Percentiles rank a stretch among this genome's conserved stretches.
phyloP scores from a whole-genome alignment of 2,797 vertebrate genomes.

The Setipinna tenuifilis region DNA sequence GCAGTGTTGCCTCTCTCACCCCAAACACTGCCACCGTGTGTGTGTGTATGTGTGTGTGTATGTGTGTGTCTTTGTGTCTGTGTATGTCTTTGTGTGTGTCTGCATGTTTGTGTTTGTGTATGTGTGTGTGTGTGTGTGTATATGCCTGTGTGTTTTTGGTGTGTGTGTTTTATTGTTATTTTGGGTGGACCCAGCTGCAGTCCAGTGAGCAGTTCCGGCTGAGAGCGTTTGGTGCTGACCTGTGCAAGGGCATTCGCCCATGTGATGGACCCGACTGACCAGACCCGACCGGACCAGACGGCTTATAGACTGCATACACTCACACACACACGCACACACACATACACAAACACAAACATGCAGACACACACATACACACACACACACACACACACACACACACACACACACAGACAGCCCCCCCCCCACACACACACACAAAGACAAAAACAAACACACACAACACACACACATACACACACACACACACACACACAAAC shows the following conservation, averaged over 20 bases:
- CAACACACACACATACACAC: no score
- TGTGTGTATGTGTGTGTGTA: background rate
- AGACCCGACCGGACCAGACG: no score
- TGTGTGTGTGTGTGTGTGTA: background rate
- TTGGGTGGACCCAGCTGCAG: background rate
- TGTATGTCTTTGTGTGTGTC: no score
- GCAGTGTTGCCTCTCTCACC: background rate
- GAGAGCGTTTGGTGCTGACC: constrained; percentile 7
- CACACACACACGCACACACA: no score
- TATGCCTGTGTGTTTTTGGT: background rate
- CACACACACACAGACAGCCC: no score
- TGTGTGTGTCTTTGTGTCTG: background rate
- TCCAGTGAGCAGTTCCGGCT: background rate
- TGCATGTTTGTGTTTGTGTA: background rate
- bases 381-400: no score
- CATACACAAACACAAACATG: no score
- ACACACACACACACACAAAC: no score
- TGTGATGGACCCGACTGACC: background rate
- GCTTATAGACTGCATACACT: no score
- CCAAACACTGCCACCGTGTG: background rate
- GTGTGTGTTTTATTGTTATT: background rate
- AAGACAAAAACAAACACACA: no score
- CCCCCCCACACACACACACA: no score
- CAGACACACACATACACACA: no score
- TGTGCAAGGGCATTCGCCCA: background rate